phyloP scores from a whole-genome alignment of 2,113 vertebrate species.

The Gymnorhina tibicen region DNA sequence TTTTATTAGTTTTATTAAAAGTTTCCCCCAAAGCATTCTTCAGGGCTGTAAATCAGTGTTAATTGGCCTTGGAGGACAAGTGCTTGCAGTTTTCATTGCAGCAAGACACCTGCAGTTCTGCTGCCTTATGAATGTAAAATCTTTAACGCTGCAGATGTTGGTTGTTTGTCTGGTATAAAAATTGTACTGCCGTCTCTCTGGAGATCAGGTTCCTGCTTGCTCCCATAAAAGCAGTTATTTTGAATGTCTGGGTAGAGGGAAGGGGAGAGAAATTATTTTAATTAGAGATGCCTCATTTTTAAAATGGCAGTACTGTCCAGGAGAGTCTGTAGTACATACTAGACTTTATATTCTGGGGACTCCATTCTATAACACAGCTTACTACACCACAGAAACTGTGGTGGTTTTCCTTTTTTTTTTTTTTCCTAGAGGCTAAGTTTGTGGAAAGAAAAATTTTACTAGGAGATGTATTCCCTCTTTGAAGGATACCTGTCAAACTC shows the following conservation, averaged over 20 bases:
- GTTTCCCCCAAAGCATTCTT: background rate
- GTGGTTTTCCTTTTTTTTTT: background rate
- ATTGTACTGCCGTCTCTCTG: background rate
- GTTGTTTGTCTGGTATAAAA: background rate
- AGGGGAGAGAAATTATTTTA: background rate
- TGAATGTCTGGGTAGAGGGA: background rate
- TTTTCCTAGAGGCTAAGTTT: background rate
- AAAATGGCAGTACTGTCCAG: background rate
- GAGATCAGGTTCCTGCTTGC: background rate
- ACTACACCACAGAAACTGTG: background rate
- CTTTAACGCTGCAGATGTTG: background rate
- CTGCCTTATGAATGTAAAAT: background rate
- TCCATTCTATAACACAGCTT: background rate
- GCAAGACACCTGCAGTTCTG: background rate
- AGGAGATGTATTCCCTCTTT: background rate
- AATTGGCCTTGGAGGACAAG: background rate
- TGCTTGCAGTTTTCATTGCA: background rate
- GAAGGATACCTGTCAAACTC: background rate
- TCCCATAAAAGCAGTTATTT: background rate
- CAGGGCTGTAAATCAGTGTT: slow-evolving; percentile 8
- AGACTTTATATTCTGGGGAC: background rate
- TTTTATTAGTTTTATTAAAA: slow-evolving; percentile 12
- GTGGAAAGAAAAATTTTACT: background rate
- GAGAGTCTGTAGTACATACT: background rate
- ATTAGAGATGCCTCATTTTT: background rate